phyloP scores from a whole-genome alignment of 2,113 vertebrate genomes.

The Gorsachius goisagi region DNA sequence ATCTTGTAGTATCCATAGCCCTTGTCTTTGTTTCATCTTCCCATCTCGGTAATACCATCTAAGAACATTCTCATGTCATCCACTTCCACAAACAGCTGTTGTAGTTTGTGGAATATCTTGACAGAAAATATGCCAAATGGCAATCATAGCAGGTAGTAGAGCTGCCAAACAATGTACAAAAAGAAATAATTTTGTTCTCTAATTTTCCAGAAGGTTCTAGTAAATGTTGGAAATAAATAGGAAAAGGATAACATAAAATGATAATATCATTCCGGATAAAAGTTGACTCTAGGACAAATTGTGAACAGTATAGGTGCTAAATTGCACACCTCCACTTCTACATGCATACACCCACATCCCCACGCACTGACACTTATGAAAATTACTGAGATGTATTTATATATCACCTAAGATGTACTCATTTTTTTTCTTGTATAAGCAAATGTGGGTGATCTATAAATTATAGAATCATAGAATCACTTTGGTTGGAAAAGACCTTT shows the following conservation, averaged over 20 bases:
- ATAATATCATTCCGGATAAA: background rate
- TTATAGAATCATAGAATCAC: no score
- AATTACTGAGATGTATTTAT: background rate
- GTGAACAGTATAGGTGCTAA: background rate
- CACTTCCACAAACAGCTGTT: background rate
- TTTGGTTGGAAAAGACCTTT: no score
- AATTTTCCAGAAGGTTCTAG: background rate
- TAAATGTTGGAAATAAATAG: slow-evolving; percentile 22
- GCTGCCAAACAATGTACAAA: slow-evolving; percentile 4
- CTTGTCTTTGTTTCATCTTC: background rate
- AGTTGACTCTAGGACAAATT: slow-evolving; percentile 1
- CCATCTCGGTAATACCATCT: background rate
- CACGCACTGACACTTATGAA: background rate
- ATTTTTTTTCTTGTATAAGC: background rate
- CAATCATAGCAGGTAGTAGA: background rate
- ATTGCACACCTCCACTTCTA: background rate
- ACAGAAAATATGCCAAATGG: slow-evolving; percentile 6
- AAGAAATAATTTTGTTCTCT: background rate
- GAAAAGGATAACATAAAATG: background rate
- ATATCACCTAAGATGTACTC: background rate
- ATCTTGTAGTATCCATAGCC: background rate
- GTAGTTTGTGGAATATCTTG: background rate
- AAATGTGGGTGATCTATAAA: background rate
- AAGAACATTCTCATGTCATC: background rate
- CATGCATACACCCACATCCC: background rate